phyloP scores from a whole-genome alignment of 1,140 invertebrate species.

The Drosophila ogumai region DNA sequence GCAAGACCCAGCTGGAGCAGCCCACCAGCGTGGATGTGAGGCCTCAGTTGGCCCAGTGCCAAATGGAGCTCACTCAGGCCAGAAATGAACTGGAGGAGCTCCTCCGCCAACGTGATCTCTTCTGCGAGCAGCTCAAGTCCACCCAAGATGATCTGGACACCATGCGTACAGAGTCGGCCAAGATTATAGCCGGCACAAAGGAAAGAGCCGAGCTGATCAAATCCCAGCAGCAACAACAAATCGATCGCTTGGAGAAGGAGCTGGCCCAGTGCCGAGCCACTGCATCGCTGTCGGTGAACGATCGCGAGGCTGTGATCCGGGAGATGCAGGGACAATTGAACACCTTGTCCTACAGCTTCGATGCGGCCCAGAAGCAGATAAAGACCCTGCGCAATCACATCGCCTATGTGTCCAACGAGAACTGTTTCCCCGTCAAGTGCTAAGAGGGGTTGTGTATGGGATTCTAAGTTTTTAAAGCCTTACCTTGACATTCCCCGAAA shows the following conservation, averaged over 20 bases:
- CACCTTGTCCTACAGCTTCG: slow-evolving; percentile 79
- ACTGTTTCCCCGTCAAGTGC: slow-evolving; percentile 82
- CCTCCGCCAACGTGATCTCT: slow-evolving; percentile 71
- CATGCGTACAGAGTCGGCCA: slow-evolving; percentile 89
- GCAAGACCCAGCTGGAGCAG: slow-evolving; percentile 57
- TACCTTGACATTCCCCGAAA: no score
- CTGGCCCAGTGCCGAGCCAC: slow-evolving; percentile 88
- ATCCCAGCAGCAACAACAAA: slow-evolving; percentile 87
- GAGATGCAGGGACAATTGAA: slow-evolving; percentile 82
- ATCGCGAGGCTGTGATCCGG: slow-evolving; percentile 87
- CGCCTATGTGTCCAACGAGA: slow-evolving; percentile 80
- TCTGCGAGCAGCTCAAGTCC: slow-evolving; percentile 85
- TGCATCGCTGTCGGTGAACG: slow-evolving; percentile 87
- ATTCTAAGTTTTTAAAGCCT: background rate
- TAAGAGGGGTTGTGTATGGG: slow-evolving; percentile 20
- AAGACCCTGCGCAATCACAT: slow-evolving; percentile 83
- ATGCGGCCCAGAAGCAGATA: slow-evolving; percentile 84
- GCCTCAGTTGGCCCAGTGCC: slow-evolving; percentile 72
- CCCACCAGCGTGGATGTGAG: slow-evolving; percentile 57
- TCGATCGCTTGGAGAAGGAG: slow-evolving; percentile 88
- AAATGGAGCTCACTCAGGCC: slow-evolving; percentile 65
- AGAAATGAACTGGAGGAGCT: slow-evolving; percentile 68
- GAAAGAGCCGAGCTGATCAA: slow-evolving; percentile 88
- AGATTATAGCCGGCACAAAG: slow-evolving; percentile 89
- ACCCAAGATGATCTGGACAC: slow-evolving; percentile 89